These are phyloP conservation scores for Mycalesis mineus DNA, from an alignment of 2,888 invertebrate genomes.

Conservation along the genomic window DNA sequence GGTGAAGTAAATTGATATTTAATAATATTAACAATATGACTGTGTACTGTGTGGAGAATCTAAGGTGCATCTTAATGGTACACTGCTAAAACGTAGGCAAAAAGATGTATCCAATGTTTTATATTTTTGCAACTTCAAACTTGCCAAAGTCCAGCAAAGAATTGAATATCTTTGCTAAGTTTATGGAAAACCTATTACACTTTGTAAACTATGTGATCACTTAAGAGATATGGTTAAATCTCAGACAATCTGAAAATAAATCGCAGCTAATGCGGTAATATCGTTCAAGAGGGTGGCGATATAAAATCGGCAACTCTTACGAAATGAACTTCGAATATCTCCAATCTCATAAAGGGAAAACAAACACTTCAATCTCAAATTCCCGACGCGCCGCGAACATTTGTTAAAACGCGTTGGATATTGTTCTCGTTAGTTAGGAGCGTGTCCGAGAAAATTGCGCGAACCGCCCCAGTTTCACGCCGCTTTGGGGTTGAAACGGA, in stretches of 20 bases:
- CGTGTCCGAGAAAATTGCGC: slow-evolving; percentile 66
- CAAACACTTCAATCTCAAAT: slow-evolving; percentile 56
- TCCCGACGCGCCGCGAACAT: slow-evolving; percentile 58
- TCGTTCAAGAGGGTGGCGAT: not conserved
- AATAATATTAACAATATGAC: too few species aligned
- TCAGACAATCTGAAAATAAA: not conserved
- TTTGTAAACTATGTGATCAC: not conserved
- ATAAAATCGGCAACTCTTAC: slow-evolving; percentile 45
- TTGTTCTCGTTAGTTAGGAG: slow-evolving; percentile 58
- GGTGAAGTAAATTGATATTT: too few species aligned
- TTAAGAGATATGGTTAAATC: not conserved
- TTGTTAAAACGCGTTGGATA: slow-evolving; percentile 64
- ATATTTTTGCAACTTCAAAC: too few species aligned
- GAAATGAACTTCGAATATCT: slow-evolving; percentile 44
- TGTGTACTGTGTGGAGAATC: too few species aligned
- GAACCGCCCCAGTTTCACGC: slow-evolving; percentile 59
- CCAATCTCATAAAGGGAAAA: slow-evolving; percentile 51
- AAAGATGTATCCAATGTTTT: too few species aligned
- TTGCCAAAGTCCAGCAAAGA: too few species aligned
- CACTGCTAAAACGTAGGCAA: too few species aligned
- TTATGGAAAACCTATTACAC: not conserved
- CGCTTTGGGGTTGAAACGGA: slow-evolving; percentile 55
- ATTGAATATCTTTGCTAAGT: too few species aligned
- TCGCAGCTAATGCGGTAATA: not conserved
- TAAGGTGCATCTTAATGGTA: too few species aligned